Evolutionary conservation across 2,797 vertebrate genomes (phyloP).

Genomic region (Lepilemur septentrionalis): DNA sequence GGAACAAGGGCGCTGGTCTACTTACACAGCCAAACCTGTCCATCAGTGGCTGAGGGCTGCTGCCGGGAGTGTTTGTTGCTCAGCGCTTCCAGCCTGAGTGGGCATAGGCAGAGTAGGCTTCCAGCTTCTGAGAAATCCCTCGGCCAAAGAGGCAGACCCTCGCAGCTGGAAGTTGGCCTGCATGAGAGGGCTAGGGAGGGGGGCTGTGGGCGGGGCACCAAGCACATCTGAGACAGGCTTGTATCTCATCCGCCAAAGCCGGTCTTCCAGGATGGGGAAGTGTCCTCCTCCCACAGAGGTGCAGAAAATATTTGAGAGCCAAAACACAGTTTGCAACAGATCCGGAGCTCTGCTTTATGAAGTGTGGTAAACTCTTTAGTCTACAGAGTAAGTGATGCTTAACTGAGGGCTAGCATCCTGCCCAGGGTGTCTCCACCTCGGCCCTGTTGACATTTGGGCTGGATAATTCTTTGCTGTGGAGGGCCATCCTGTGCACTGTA

Average conservation of each 20-base stretch:
- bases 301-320: not conserved
- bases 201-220: fast-evolving
- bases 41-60: not conserved
- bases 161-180: not conserved
- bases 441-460: not conserved
- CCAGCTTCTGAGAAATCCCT: not conserved
- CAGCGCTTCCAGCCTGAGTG: not conserved
- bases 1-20: not conserved
- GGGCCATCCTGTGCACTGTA: not conserved
- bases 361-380: not conserved
- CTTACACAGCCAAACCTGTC: not conserved
- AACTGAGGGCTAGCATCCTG: not conserved
- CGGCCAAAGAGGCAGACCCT: not conserved
- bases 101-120: not conserved
- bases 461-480: not conserved
- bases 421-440: not conserved
- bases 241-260: not conserved
- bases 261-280: not conserved
- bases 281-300: not conserved
- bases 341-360: not conserved
- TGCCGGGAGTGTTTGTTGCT: not conserved
- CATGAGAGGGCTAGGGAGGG: fast-evolving
- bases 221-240: not conserved
- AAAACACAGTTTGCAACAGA: not conserved
- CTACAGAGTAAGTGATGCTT: not conserved